These are phyloP conservation scores for Virgularia gustaviana DNA, from an alignment of 92 coral and sea anemone species.

Conservation along the genomic window DNA sequence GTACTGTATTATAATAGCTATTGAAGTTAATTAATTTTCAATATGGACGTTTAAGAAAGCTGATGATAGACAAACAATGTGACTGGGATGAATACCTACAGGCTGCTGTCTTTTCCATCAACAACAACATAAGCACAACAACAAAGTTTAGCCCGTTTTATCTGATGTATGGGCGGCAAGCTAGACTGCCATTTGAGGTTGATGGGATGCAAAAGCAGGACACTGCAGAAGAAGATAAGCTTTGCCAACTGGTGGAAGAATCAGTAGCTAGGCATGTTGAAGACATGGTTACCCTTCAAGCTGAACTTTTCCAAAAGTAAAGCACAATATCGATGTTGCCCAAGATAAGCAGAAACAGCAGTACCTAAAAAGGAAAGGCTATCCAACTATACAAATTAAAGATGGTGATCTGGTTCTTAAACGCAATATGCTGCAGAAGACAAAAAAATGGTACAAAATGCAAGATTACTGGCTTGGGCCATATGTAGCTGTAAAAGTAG, in stretches of 20 bases:
- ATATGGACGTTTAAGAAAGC: conserved; percentile 13
- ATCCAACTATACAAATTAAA: conserved; percentile 11
- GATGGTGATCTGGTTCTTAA: conserved; percentile 54
- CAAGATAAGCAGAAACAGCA: conserved; percentile 19
- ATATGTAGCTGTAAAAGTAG: conserved; percentile 27
- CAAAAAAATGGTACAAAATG: conserved; percentile 37
- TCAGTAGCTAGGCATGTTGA: background rate
- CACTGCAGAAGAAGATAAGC: background rate
- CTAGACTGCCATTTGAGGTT: conserved; percentile 18
- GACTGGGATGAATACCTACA: conserved; percentile 23
- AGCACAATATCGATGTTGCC: conserved; percentile 32
- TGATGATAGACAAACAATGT: conserved; percentile 7
- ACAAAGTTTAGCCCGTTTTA: conserved; percentile 28
- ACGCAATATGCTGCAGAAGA: too few species aligned
- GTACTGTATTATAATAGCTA: background rate
- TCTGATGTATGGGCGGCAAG: conserved; percentile 28
- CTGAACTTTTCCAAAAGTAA: conserved; percentile 13
- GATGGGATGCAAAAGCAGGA: background rate
- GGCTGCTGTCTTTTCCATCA: conserved; percentile 22
- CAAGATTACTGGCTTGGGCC: conserved; percentile 65
- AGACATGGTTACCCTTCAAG: background rate
- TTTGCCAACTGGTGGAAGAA: too few species aligned
- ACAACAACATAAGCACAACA: conserved; percentile 19
- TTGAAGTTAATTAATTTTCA: background rate
- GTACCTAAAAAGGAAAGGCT: conserved; percentile 3